Conservation (phyloP, 1,140 invertebrate genomes). For the Mya arenaria region DNA sequence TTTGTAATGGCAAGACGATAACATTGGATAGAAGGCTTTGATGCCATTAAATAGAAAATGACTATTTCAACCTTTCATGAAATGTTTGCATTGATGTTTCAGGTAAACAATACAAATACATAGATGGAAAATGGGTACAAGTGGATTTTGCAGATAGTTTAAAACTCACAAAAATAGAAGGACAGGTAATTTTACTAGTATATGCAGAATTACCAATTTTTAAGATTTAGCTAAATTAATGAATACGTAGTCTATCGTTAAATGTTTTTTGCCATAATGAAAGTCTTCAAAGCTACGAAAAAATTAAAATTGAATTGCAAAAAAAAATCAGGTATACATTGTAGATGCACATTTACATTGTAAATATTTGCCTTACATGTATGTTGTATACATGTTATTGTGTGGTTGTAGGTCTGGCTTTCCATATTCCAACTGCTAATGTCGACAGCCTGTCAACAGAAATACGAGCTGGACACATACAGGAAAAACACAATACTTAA, state of each 20-base stretch:
- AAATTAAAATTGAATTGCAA: too few species aligned
- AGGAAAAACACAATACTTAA: slow-evolving; percentile 80
- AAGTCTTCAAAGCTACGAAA: too few species aligned
- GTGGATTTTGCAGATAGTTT: slow-evolving; percentile 74
- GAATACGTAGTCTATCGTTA: too few species aligned
- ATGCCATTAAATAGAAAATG: too few species aligned
- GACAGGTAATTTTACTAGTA: too few species aligned
- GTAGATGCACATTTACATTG: slow-evolving; percentile 1
- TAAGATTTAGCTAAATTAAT: slow-evolving; percentile 47
- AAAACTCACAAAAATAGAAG: slow-evolving; percentile 81
- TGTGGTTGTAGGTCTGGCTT: slow-evolving; percentile 77
- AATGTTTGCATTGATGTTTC: slow-evolving; percentile 14
- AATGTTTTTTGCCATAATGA: too few species aligned
- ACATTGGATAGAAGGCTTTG: too few species aligned
- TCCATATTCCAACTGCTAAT: slow-evolving; percentile 79
- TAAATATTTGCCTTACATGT: background rate
- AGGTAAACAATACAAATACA: slow-evolving; percentile 77
- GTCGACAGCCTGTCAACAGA: slow-evolving; percentile 76
- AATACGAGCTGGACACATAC: slow-evolving; percentile 80
- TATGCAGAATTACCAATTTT: too few species aligned
- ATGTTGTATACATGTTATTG: background rate
- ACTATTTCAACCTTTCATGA: too few species aligned
- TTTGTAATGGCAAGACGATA: too few species aligned
- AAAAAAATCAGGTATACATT: too few species aligned
- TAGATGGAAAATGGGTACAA: slow-evolving; percentile 80